Percentiles rank a stretch among this genome's conserved stretches.
Conservation (phyloP, 2,113 vertebrate species). For the Bubo blakistoni region DNA sequence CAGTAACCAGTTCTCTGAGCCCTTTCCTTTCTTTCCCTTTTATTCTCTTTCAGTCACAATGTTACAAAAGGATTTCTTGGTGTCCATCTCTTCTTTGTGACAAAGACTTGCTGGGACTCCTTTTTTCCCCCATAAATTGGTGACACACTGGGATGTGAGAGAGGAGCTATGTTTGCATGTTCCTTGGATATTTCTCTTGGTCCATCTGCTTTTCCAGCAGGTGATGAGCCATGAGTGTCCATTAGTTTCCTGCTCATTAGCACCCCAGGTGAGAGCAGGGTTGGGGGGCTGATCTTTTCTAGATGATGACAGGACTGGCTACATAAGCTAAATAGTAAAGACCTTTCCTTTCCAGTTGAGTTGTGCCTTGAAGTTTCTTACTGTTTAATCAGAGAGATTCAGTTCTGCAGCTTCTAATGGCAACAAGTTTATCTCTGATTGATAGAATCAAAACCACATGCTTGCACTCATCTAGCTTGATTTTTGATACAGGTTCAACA, state of each 20-base stretch:
- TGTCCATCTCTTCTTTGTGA: not conserved
- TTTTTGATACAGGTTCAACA: not conserved
- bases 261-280: not conserved
- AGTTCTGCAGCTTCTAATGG: not conserved
- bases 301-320: not conserved
- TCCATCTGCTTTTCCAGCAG: not conserved
- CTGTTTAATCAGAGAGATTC: not conserved
- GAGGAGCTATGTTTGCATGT: not conserved
- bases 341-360: not conserved
- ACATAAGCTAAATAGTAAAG: not conserved
- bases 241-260: not conserved
- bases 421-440: not conserved
- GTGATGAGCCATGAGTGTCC: not conserved
- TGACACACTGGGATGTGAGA: not conserved
- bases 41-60: not conserved
- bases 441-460: not conserved
- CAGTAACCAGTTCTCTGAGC: not conserved
- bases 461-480: not conserved
- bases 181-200: not conserved
- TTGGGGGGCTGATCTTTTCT: not conserved
- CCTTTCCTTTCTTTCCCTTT: not conserved
- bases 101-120: not conserved
- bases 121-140: not conserved
- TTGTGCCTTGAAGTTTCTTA: not conserved
- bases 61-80: not conserved